phyloP scores from a whole-genome alignment of 92 coral and sea anemone genomes.

The Phenganax marumi region DNA sequence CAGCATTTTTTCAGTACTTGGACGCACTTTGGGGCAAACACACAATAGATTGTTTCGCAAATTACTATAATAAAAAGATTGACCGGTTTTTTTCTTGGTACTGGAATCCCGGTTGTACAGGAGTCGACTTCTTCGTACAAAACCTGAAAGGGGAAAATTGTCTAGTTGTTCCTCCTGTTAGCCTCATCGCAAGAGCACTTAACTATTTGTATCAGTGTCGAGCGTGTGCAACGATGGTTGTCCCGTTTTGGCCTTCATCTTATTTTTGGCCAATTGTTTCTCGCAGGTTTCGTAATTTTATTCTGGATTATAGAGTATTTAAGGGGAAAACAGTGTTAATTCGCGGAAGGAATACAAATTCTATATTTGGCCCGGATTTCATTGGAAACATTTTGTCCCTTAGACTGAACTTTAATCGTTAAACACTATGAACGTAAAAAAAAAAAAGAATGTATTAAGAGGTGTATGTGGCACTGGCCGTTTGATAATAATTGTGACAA shows the following conservation, averaged over 20 bases:
- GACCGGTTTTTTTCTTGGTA: constrained; percentile 4
- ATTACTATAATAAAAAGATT: constrained; percentile 15
- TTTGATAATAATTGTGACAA: too few species aligned
- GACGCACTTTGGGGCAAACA: constrained; percentile 43
- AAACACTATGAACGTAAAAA: too few species aligned
- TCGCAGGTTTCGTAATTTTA: background rate
- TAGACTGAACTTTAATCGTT: too few species aligned
- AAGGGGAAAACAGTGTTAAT: background rate
- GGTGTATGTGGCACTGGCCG: too few species aligned
- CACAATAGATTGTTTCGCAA: constrained; percentile 56
- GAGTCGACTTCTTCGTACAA: constrained; percentile 26
- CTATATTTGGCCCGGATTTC: background rate
- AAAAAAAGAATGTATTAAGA: too few species aligned
- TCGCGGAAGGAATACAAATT: constrained; percentile 1
- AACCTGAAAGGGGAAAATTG: constrained; percentile 2
- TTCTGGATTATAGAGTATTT: background rate
- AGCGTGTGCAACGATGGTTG: constrained; percentile 10
- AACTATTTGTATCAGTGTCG: background rate
- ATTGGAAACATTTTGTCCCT: too few species aligned
- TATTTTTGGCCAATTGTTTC: constrained; percentile 11
- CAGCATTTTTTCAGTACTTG: constrained; percentile 9
- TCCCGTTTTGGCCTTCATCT: constrained; percentile 7
- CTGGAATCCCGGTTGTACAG: constrained; percentile 24
- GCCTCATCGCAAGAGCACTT: background rate
- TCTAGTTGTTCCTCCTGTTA: constrained; percentile 7